Base-by-base conservation (phyloP, 1,140 invertebrate species). In the Oreohelix idahoensis region DNA sequence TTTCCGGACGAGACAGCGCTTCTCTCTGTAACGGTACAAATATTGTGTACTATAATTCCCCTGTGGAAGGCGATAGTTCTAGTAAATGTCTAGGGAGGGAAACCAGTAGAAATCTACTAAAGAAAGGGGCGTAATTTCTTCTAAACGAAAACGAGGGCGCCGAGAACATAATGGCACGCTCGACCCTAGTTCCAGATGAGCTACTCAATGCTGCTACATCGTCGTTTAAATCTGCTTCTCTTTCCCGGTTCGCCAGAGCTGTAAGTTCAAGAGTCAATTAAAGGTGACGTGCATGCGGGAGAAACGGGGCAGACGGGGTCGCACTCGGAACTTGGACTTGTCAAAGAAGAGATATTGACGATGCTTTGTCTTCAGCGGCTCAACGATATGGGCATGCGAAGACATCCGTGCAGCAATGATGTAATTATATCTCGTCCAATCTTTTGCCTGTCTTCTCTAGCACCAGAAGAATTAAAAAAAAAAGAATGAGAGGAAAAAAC, bases 191-290 rank as follows among this genome's bases (percentile, higher is more conserved):
- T 76, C 26, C 74, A 35, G 42, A 29, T 76, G 74, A 76, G 45
- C 45, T 39, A 35, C 32, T 51, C 42, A 23, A 53, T 26, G 45
- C 39, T 35, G 74, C 42, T 42, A 73, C 36, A 73, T 45, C 23
- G 39, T 73, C 29, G n/a, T 35, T 26, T 26, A 51, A 76, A 76
- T 76, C 74, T 76, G 74, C 74, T 76, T 76, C 36, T 2, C 29
- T 35, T 76, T 45, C 23, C 10, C 29, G 42, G 74, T 1, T 2
- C 63, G 32, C 1, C n/a, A 32, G 63, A 66, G 45, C 42, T 15
- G 29, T 51, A 76, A 36, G 74, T 76, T 76, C 74, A 76, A 76
- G 74, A 76, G 74, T 76, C 74, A 76, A 76, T 76, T 76, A 76
- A 76, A 76, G 74, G 74, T 53, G 45, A 32, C 29, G 36, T 17